Percentiles rank a stretch among this genome's conserved stretches.
phyloP scores from a whole-genome alignment of 2,888 invertebrate genomes.

The Ophion obscuratus region DNA sequence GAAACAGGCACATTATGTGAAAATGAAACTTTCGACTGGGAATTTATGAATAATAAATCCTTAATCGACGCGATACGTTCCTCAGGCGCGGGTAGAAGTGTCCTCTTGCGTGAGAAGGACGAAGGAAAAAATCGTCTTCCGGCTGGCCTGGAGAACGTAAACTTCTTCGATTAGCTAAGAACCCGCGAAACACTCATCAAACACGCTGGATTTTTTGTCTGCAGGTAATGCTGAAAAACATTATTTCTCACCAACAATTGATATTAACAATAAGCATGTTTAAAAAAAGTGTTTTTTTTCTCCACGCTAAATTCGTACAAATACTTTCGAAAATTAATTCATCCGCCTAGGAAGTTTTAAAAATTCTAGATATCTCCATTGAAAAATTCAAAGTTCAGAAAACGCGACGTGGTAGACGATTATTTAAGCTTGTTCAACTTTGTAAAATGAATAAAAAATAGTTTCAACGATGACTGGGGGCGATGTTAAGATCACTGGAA shows the following conservation, averaged over 20 bases:
- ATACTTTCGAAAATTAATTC: background rate
- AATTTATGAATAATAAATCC: too few relatives aligned
- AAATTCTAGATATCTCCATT: background rate
- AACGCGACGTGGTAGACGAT: too few relatives aligned
- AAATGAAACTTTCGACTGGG: too few relatives aligned
- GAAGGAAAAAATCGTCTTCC: conserved; percentile 87
- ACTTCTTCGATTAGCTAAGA: conserved; percentile 84
- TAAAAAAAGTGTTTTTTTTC: too few relatives aligned
- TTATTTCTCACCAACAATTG: background rate
- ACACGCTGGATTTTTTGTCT: background rate
- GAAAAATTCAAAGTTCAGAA: too few relatives aligned
- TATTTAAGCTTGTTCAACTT: background rate
- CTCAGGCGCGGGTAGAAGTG: conserved; percentile 87
- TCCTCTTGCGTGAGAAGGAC: conserved; percentile 84
- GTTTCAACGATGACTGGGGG: background rate
- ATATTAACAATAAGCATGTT: background rate
- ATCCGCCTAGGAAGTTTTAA: background rate
- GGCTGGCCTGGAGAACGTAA: conserved; percentile 86
- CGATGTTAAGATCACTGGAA: too few relatives aligned
- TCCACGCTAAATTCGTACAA: background rate
- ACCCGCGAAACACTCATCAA: background rate
- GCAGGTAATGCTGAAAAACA: background rate
- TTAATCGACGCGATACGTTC: background rate
- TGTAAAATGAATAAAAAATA: background rate
- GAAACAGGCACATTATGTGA: background rate